Conservation (phyloP, 1,140 invertebrate genomes). For the Drosophila subobscura region DNA sequence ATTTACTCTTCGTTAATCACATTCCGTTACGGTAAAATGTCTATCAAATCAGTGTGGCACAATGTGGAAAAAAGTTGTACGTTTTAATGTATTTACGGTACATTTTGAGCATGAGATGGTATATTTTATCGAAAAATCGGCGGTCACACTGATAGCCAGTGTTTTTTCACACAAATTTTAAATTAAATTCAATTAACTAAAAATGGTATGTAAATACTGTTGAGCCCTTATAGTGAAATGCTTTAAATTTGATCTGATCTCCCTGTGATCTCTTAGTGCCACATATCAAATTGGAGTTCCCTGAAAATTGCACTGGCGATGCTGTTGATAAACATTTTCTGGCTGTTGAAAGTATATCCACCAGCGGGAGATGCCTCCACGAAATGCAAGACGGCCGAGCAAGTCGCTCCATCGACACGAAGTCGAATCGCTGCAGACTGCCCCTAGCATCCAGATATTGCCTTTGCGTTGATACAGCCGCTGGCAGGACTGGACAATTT, state of each 20-base stretch:
- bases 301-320: slow-evolving; percentile 53
- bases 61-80: no score
- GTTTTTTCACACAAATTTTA: no score
- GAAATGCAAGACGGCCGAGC: slow-evolving; percentile 10
- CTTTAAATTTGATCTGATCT: background rate
- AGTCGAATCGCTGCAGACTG: slow-evolving; percentile 20
- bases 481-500: slow-evolving; percentile 20
- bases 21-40: no score
- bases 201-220: no score
- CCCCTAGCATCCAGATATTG: slow-evolving; percentile 44
- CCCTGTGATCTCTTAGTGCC: slow-evolving; percentile 28
- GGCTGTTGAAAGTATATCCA: slow-evolving; percentile 62
- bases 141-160: no score
- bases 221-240: no score
- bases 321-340: slow-evolving; percentile 58
- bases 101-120: slow-evolving; percentile 33
- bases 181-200: no score
- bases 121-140: no score
- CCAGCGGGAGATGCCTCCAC: slow-evolving; percentile 28
- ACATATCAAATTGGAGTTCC: slow-evolving; percentile 56
- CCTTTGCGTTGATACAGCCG: slow-evolving; percentile 21
- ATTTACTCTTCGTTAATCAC: background rate
- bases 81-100: background rate
- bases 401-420: slow-evolving; percentile 1
- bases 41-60: background rate